Base-by-base conservation (phyloP, 2,888 invertebrate genomes). In the Psylliodes chrysocephalus region DNA sequence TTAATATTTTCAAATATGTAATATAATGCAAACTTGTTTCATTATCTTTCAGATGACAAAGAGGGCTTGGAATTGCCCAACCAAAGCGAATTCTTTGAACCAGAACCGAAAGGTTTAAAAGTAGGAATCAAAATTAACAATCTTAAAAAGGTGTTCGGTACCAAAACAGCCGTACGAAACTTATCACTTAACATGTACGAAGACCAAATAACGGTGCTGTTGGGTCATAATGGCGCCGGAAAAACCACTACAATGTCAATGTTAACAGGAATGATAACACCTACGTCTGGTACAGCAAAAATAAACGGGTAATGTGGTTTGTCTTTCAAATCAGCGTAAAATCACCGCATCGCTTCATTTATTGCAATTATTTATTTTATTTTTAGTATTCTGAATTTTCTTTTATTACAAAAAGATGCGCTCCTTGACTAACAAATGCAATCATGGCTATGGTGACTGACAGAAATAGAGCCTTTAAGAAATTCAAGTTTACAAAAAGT, bases 171-270 rank as follows among this genome's bases (percentile, higher is more conserved):
- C 1, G 91, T 92, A 0, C 86, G 89, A 65, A 87, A 89, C 61
- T 82, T 95, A 54, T 87, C 87, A 10, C 75, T 95, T 64, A 92
- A 93, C 74, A 91, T 96, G 87, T 96, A 92, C 77, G 90, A 93
- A 76, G 90, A 91, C 66, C 95, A 96, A 83, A 95, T 96, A 65
- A 95, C 95, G 0, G 94, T 93, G 1, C 78, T 93, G n/a, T 82
- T 94, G 35, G 93, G 71, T 6, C 83, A 83, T 60, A 95, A 94
- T 76, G 96, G 96, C 1, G 96, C 96, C 49, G 96, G 96, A 8
- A 96, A 96, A 84, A 95, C 95, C 0, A 96, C 96, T 0, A 94
- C 95, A 0, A 95, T 96, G 86, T 93, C 94, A 0, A 95, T 96
- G 91, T 82, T 96, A n/a, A 59, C 57, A 47, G 57, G 88, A 38